A percentile compares a stretch with the other conserved stretches of the same genome.
phyloP scores from a whole-genome alignment of 2,113 vertebrate species.

The Sinocyclocheilus anophthalmus region DNA sequence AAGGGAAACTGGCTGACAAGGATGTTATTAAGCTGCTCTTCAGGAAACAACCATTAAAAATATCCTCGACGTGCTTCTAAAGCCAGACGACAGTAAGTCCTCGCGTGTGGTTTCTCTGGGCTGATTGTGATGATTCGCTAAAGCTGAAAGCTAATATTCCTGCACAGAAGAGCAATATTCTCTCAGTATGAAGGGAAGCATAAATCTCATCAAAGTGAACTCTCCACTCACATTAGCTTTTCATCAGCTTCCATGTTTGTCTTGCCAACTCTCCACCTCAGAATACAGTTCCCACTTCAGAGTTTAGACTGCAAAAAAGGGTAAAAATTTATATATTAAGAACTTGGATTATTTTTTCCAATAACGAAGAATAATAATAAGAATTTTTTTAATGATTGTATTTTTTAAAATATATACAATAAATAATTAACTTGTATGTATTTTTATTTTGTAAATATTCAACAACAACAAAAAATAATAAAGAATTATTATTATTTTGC shows the following conservation, averaged over 20 bases:
- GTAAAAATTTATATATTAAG: too few species aligned
- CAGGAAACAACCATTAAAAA: constrained; percentile 50
- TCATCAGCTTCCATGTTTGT: neutral
- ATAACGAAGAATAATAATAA: too few species aligned
- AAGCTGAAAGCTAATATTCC: constrained; percentile 28
- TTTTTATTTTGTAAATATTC: too few species aligned
- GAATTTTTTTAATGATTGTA: too few species aligned
- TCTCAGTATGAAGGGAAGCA: neutral
- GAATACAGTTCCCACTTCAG: neutral
- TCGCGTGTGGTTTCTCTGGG: constrained; percentile 29
- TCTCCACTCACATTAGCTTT: neutral
- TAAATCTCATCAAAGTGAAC: constrained; percentile 15
- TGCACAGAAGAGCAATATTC: constrained; percentile 24
- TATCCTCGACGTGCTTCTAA: neutral
- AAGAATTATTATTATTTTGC: too few species aligned
- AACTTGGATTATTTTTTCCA: too few species aligned
- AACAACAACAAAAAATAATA: too few species aligned
- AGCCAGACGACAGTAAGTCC: constrained; percentile 33
- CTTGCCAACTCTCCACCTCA: neutral
- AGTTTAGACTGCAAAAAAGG: too few species aligned
- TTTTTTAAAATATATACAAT: too few species aligned
- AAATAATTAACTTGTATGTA: too few species aligned
- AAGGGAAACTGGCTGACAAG: constrained; percentile 56
- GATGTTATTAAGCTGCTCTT: constrained; percentile 59
- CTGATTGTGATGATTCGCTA: constrained; percentile 45